Evolutionary conservation across 2,888 invertebrate genomes (phyloP).

Genomic region (Calliphora vomitoria): DNA sequence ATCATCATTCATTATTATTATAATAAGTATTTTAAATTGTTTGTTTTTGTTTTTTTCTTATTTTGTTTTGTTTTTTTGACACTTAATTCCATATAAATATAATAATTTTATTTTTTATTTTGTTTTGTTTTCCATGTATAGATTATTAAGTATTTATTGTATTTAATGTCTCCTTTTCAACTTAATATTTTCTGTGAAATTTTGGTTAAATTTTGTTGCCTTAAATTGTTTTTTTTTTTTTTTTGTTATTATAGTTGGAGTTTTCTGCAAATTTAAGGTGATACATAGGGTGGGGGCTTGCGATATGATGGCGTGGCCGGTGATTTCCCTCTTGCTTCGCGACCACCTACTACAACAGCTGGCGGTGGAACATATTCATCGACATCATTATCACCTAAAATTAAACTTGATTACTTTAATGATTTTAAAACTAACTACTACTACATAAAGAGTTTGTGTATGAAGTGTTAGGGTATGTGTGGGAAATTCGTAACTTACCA

Average conservation of each 20-base stretch:
- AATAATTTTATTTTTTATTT: conserved; percentile 15
- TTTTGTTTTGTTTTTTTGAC: conserved; percentile 60
- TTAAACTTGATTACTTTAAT: conserved; percentile 74
- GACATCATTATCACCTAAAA: conserved; percentile 85
- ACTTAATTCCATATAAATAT: conserved; percentile 74
- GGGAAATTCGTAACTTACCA: conserved; percentile 77
- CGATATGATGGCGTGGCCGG: conserved; percentile 96
- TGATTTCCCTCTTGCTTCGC: conserved; percentile 90
- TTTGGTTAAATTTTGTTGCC: conserved; percentile 66
- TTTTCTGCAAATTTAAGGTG: conserved; percentile 90
- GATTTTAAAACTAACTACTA: conserved; percentile 68
- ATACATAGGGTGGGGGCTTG: conserved; percentile 98
- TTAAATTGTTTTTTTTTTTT: conserved; percentile 32
- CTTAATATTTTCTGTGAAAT: conserved; percentile 35
- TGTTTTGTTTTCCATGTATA: conserved; percentile 63
- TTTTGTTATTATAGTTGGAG: conserved; percentile 71
- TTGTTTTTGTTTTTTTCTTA: conserved; percentile 46
- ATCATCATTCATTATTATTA: conserved; percentile 55
- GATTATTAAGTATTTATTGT: conserved; percentile 74
- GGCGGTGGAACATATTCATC: conserved; percentile 97
- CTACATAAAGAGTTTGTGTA: conserved; percentile 14
- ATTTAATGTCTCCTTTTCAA: conserved; percentile 54
- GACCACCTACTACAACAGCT: conserved; percentile 87
- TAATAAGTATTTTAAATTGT: conserved; percentile 53
- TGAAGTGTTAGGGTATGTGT: neutral